These are phyloP conservation scores for Drosophila rellima DNA, from an alignment of 2,888 invertebrate genomes.

Conservation along the genomic window DNA sequence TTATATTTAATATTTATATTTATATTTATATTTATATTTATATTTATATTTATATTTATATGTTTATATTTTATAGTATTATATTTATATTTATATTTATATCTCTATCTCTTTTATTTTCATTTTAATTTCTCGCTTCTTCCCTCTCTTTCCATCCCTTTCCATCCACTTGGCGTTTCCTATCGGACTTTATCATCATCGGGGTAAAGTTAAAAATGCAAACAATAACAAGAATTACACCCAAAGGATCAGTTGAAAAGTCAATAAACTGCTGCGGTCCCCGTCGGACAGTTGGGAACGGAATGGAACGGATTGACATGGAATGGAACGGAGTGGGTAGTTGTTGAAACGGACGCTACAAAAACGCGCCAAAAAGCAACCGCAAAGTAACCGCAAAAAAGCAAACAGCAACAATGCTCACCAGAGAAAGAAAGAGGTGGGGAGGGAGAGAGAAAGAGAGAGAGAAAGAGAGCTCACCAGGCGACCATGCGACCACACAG, in stretches of 20 bases:
- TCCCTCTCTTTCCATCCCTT: neutral
- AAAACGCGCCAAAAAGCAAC: slow-evolving; percentile 65
- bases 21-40: slow-evolving; percentile 1
- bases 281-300: slow-evolving; percentile 21
- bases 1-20: neutral
- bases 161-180: slow-evolving; percentile 2
- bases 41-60: neutral
- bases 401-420: slow-evolving; percentile 58
- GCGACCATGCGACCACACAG: slow-evolving; percentile 40
- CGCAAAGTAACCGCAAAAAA: slow-evolving; percentile 78
- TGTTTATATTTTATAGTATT: neutral
- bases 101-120: too few relatives aligned
- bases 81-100: neutral
- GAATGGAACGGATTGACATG: slow-evolving; percentile 21
- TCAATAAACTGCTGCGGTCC: slow-evolving; percentile 73
- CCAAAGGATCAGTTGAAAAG: slow-evolving; percentile 84
- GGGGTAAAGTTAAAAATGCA: slow-evolving; percentile 55
- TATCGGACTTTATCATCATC: slow-evolving; percentile 33
- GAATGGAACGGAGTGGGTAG: slow-evolving; percentile 39
- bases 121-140: neutral
- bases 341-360: slow-evolving; percentile 56
- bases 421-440: slow-evolving; percentile 31
- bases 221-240: slow-evolving; percentile 81
- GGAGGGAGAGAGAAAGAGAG: neutral
- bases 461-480: slow-evolving; percentile 33